Evolutionary conservation across 2,888 invertebrate species (phyloP).

Genomic region (Plebejus argus): DNA sequence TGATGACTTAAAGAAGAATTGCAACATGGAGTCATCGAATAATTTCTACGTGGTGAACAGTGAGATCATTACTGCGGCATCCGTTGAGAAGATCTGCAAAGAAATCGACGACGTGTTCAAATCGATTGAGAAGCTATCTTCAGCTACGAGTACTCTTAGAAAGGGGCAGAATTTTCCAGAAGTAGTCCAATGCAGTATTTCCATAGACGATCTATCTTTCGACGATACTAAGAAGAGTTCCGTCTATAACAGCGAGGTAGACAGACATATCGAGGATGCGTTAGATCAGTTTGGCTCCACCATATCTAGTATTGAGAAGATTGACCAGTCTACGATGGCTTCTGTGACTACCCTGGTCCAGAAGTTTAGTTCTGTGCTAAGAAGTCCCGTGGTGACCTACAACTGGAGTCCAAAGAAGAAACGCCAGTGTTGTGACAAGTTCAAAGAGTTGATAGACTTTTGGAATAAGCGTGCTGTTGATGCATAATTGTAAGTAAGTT

Average conservation of each 20-base stretch:
- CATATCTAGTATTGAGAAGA: constrained; percentile 49
- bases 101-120: constrained; percentile 69
- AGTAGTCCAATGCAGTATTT: constrained; percentile 64
- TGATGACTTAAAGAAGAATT: constrained; percentile 52
- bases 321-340: constrained; percentile 51
- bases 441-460: constrained; percentile 66
- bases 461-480: constrained; percentile 57
- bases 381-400: constrained; percentile 53
- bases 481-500: constrained; percentile 37
- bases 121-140: constrained; percentile 65
- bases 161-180: constrained; percentile 55
- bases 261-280: constrained; percentile 67
- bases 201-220: constrained; percentile 60
- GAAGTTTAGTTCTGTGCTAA: constrained; percentile 61
- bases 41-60: constrained; percentile 61
- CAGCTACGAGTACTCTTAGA: constrained; percentile 55
- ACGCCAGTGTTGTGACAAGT: constrained; percentile 57
- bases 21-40: constrained; percentile 49
- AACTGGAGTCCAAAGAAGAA: constrained; percentile 40
- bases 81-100: constrained; percentile 66
- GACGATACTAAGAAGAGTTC: constrained; percentile 57
- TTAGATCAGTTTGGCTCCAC: constrained; percentile 61
- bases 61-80: constrained; percentile 62
- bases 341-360: constrained; percentile 68
- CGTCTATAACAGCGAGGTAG: constrained; percentile 55